phyloP scores from a whole-genome alignment of 1,140 invertebrate genomes.

The Melitaea cinxia region DNA sequence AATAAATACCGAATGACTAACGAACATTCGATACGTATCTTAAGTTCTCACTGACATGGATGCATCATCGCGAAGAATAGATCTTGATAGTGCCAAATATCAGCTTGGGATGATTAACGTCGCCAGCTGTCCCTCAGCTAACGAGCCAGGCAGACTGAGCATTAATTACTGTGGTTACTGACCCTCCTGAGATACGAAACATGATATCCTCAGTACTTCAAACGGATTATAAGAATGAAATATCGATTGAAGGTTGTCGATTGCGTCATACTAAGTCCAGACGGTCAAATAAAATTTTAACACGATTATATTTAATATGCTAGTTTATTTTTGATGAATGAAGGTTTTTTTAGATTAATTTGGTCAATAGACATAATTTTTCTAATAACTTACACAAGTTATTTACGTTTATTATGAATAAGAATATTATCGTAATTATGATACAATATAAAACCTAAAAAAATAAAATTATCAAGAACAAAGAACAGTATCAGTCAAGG shows the following conservation, averaged over 20 bases:
- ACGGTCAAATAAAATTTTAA: conserved; percentile 17
- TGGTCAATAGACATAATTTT: neutral
- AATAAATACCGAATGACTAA: conserved; percentile 47
- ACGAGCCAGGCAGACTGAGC: conserved; percentile 37
- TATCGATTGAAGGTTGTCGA: conserved; percentile 36
- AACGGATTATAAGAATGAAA: conserved; percentile 24
- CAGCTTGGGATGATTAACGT: conserved; percentile 41
- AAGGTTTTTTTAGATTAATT: neutral
- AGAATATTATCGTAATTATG: too few relatives aligned
- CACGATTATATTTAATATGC: neutral
- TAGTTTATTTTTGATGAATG: neutral
- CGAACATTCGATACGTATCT: conserved; percentile 35
- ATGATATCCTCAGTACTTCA: conserved; percentile 15
- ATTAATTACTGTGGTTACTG: conserved; percentile 45
- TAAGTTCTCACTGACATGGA: conserved; percentile 29
- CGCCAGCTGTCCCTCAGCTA: conserved; percentile 29
- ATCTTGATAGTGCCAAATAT: conserved; percentile 50
- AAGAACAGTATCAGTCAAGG: conserved; percentile 33
- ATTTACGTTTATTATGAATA: too few relatives aligned
- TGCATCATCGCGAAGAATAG: conserved; percentile 61
- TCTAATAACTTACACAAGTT: too few relatives aligned
- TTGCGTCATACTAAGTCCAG: conserved; percentile 27
- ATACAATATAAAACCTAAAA: too few relatives aligned
- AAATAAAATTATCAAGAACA: too few relatives aligned
- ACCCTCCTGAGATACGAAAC: conserved; percentile 38